Evolutionary conservation across 2,797 vertebrate species (phyloP), one percentile per base, ranked within the genome.

Genomic region (Lates japonicus): DNA sequence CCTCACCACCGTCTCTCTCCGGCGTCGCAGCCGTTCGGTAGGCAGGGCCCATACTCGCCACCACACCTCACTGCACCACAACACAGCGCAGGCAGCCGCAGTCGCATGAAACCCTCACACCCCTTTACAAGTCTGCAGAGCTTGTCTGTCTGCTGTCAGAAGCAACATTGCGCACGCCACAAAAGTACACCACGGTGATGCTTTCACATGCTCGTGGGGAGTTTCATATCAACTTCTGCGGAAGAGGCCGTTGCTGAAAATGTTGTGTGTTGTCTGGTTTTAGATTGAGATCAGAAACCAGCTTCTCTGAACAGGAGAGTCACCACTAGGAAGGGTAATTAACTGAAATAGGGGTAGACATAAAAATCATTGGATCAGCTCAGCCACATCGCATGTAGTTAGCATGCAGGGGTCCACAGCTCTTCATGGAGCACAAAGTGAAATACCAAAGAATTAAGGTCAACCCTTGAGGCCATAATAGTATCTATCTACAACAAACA

Each of bases 1-100:
- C 60, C 87, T 91, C 87, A 91, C 92, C 92, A 9, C 91, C 77
- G 90, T 90, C 92, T 94, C 88, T 90, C 86, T 64, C 49, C 79
- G 76, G 84, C 86, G 79, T 90, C 72, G 72, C 83, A 90, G 86
- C 76, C 76, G 80, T 86, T 92, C 22, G 61, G 76, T 75, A 86
- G 88, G 88, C 89, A 86, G 79, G 79, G 87, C 84, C 81, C 69
- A n/a, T 78, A 82, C 74, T 90, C 70, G 87, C 91, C 89, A 87
- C 91, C 89, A 82, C 90, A 90, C 80, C 78, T 88, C 91, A 82
- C 78, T 80, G 12, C 86, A 91, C 82, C 84, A 72, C 93, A 90
- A 87, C 88, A 88, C 77, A 86, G 72, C 33, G 0, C n/a, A 14
- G 25, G 25, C 66, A 78, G 80, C 77, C 88, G 66, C 75, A 84